A percentile compares a stretch with the other conserved stretches of the same genome.
Evolutionary conservation across 2,888 invertebrate genomes (phyloP).

Genomic region (Helobdella robusta): DNA sequence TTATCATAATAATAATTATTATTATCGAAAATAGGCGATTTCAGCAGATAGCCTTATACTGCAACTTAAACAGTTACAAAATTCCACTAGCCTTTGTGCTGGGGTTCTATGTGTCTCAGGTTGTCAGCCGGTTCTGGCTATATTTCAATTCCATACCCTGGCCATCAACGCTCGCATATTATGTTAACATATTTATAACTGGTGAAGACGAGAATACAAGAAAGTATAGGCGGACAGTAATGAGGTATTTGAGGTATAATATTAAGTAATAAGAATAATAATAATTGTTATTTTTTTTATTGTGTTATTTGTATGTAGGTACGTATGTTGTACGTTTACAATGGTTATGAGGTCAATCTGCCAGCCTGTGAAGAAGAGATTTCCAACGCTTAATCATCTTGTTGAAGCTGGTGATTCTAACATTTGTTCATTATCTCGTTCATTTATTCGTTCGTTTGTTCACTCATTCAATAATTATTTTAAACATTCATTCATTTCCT

Average conservation of each 20-base stretch:
- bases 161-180: neutral
- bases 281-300: neutral
- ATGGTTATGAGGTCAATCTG: slow-evolving; percentile 10
- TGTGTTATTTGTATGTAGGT: neutral
- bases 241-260: slow-evolving; percentile 5
- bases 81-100: slow-evolving; percentile 13
- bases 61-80: slow-evolving; percentile 11
- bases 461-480: too few relatives aligned
- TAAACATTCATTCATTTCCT: too few relatives aligned
- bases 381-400: slow-evolving; percentile 17
- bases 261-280: neutral
- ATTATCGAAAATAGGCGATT: neutral
- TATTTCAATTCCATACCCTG: slow-evolving; percentile 8
- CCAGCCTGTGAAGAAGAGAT: slow-evolving; percentile 19
- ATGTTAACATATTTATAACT: neutral
- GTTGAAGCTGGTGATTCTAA: slow-evolving; percentile 4
- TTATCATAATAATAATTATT: too few relatives aligned
- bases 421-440: too few relatives aligned
- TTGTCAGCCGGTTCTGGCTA: slow-evolving; percentile 4
- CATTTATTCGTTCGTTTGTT: too few relatives aligned
- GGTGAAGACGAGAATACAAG: slow-evolving; percentile 17
- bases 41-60: slow-evolving; percentile 10
- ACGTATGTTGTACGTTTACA: slow-evolving; percentile 10
- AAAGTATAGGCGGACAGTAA: slow-evolving; percentile 2
- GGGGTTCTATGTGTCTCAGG: slow-evolving; percentile 17